These are phyloP conservation scores for Sceloporus tristichus DNA, from an alignment of 2,113 vertebrate species.

Conservation along the genomic window DNA sequence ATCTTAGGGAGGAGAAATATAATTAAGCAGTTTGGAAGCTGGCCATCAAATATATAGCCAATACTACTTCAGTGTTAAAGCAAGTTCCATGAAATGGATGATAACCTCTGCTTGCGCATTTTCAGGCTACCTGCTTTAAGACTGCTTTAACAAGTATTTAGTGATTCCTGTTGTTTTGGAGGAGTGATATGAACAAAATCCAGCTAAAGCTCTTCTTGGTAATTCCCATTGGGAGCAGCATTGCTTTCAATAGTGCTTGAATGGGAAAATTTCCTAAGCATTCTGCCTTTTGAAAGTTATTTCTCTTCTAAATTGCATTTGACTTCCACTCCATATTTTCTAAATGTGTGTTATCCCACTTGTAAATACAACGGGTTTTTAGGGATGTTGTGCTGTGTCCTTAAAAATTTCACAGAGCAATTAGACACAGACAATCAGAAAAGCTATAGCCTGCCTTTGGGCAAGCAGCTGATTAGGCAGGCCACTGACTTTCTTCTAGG, in stretches of 20 bases:
- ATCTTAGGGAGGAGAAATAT: slow-evolving; percentile 44
- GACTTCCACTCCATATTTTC: too few relatives aligned
- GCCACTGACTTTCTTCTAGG: background rate
- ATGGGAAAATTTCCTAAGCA: background rate
- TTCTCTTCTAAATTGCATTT: background rate
- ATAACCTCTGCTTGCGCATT: slow-evolving; percentile 9
- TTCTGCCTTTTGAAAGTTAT: background rate
- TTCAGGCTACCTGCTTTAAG: background rate
- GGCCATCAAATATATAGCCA: slow-evolving; percentile 33
- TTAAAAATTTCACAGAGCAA: background rate
- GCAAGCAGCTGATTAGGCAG: background rate
- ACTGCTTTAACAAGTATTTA: background rate
- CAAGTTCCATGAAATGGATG: slow-evolving; percentile 22
- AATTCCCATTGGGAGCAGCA: background rate
- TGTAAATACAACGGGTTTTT: too few relatives aligned
- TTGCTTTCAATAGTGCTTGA: background rate
- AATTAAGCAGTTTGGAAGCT: slow-evolving; percentile 60
- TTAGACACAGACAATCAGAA: background rate
- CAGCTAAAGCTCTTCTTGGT: background rate
- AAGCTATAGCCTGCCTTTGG: background rate
- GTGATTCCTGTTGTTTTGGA: background rate
- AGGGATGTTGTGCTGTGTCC: background rate
- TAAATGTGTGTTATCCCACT: too few relatives aligned
- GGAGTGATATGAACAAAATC: background rate
- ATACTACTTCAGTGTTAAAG: slow-evolving; percentile 9